Conservation (phyloP, 1,140 invertebrate species). For the Drosophila chauvacae region DNA sequence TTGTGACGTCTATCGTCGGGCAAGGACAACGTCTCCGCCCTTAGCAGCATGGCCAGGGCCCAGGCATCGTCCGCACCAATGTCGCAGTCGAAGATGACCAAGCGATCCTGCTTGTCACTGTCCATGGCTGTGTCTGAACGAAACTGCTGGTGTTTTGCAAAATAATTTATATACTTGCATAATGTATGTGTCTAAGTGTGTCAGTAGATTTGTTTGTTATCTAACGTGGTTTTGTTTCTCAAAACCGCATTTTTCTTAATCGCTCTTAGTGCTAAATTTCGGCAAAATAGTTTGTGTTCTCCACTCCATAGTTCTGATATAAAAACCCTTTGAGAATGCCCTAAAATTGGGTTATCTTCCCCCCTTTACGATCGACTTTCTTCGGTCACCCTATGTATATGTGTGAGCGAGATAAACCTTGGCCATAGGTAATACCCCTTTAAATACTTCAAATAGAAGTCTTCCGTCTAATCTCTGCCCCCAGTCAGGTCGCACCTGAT, state of each 20-base stretch:
- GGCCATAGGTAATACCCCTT: background rate
- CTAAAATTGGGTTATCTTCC: constrained; percentile 14
- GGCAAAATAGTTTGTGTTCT: background rate
- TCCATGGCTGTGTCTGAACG: background rate
- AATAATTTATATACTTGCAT: background rate
- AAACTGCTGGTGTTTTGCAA: background rate
- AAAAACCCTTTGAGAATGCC: no score
- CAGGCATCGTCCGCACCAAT: constrained; percentile 88
- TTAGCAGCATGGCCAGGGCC: constrained; percentile 86
- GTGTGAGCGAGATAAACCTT: background rate
- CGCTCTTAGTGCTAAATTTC: background rate
- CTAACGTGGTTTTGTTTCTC: background rate
- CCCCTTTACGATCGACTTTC: background rate
- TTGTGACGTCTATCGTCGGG: constrained; percentile 68
- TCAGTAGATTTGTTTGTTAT: background rate
- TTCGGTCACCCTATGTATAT: background rate
- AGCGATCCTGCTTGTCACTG: background rate
- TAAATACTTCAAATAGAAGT: background rate
- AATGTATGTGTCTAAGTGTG: background rate
- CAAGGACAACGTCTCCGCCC: constrained; percentile 83
- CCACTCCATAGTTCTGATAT: background rate
- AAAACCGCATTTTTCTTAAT: background rate
- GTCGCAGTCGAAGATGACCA: constrained; percentile 87
- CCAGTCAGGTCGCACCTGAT: background rate
- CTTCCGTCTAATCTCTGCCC: background rate